A percentile compares a stretch with the other conserved stretches of the same genome.
Evolutionary conservation across 2,797 vertebrate species (phyloP).

Genomic region (Helicolenus hilgendorfi): DNA sequence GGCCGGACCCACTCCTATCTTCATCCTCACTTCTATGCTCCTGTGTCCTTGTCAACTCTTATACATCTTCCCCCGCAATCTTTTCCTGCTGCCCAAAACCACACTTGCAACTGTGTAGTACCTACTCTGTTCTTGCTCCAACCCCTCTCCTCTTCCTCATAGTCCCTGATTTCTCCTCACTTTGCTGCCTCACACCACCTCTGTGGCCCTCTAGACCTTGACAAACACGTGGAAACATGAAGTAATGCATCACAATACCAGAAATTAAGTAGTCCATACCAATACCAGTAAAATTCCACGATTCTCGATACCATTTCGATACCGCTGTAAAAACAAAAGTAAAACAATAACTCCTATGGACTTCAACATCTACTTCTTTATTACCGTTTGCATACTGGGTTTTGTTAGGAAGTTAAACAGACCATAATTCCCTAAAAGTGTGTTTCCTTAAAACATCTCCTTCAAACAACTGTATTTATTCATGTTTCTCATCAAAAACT

Average conservation of each 20-base stretch:
- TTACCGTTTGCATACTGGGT: too few relatives aligned
- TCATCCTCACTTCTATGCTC: not conserved
- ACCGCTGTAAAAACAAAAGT: too few relatives aligned
- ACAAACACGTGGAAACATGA: slow-evolving; percentile 12
- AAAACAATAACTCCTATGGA: too few relatives aligned
- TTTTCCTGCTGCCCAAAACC: not conserved
- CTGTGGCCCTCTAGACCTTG: not conserved
- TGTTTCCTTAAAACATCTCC: too few relatives aligned
- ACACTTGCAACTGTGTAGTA: not conserved
- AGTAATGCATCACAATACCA: slow-evolving; percentile 11
- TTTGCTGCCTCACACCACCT: not conserved
- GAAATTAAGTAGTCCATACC: too few relatives aligned
- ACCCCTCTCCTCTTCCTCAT: not conserved
- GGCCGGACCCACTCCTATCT: not conserved
- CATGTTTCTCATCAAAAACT: too few relatives aligned
- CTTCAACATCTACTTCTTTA: too few relatives aligned
- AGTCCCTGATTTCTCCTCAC: not conserved
- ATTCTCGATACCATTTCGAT: too few relatives aligned
- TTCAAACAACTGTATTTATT: too few relatives aligned
- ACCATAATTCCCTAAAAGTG: too few relatives aligned
- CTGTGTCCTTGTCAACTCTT: not conserved
- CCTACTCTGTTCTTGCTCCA: not conserved
- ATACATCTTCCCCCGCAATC: not conserved
- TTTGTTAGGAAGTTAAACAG: too few relatives aligned
- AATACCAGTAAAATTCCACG: too few relatives aligned